phyloP scores from a whole-genome alignment of 1,140 invertebrate species.

The Formica selysi region DNA sequence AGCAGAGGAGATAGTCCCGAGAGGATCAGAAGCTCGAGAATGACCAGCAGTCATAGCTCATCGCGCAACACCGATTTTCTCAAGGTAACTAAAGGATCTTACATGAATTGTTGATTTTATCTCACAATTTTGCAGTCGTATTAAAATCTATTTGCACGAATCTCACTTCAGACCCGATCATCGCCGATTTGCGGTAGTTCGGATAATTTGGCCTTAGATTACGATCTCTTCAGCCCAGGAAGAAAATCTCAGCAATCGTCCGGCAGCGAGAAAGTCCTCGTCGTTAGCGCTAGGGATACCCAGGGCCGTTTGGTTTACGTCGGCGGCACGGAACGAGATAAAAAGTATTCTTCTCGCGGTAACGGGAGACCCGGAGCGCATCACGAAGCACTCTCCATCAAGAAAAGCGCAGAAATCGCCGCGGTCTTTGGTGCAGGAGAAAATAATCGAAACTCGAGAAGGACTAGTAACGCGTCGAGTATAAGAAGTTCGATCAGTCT shows the following conservation, averaged over 20 bases:
- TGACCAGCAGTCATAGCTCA: conserved; percentile 78
- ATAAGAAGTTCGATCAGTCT: conserved; percentile 83
- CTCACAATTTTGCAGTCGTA: neutral
- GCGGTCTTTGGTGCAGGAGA: conserved; percentile 89
- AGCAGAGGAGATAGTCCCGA: conserved; percentile 81
- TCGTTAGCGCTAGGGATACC: conserved; percentile 87
- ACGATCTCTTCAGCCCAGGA: conserved; percentile 89
- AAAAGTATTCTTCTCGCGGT: conserved; percentile 78
- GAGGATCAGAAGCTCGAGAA: conserved; percentile 70
- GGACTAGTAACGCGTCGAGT: conserved; percentile 82
- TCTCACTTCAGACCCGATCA: conserved; percentile 73
- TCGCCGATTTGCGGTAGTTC: conserved; percentile 82
- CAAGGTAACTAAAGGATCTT: conserved; percentile 75
- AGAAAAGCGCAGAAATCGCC: conserved; percentile 95
- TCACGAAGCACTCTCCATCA: conserved; percentile 92
- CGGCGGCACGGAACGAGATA: conserved; percentile 85
- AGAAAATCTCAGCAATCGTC: conserved; percentile 83
- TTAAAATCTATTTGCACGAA: conserved; percentile 32
- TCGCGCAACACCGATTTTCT: conserved; percentile 88
- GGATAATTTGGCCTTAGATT: conserved; percentile 91
- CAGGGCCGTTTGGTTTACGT: conserved; percentile 87
- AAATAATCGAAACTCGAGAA: conserved; percentile 76
- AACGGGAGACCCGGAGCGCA: conserved; percentile 79
- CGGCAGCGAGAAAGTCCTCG: conserved; percentile 85
- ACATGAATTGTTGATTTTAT: neutral